Conservation (phyloP, 2,113 vertebrate species). For the Petroica traversi region DNA sequence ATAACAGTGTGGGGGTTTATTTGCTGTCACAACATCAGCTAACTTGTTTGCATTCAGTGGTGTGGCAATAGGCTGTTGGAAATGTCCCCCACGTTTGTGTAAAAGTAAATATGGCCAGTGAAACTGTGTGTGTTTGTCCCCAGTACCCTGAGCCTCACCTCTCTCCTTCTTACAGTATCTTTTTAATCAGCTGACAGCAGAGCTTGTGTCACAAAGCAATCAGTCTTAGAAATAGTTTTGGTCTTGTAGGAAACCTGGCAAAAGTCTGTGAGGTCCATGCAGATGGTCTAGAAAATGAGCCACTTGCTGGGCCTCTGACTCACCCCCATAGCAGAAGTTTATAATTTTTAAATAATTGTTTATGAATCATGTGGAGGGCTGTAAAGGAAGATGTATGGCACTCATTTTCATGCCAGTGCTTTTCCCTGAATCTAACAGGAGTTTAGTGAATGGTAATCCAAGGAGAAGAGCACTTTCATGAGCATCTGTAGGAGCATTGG, state of each 20-base stretch:
- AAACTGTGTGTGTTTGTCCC: not conserved
- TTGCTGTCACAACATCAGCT: not conserved
- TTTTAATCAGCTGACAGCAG: not conserved
- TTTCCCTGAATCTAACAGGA: not conserved
- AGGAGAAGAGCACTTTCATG: not conserved
- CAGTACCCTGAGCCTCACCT: not conserved
- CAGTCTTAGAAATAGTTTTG: not conserved
- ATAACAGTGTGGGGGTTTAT: not conserved
- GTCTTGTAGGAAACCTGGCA: not conserved
- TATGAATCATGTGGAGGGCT: not conserved
- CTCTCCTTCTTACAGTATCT: not conserved
- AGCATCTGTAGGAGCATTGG: not conserved
- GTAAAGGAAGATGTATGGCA: not conserved
- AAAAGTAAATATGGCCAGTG: not conserved
- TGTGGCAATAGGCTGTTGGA: not conserved
- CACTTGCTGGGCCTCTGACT: not conserved
- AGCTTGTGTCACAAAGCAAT: not conserved
- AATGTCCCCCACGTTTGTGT: not conserved
- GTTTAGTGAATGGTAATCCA: not conserved
- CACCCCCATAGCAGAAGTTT: not conserved
- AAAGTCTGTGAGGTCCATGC: not conserved
- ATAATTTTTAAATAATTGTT: not conserved
- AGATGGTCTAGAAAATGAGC: not conserved
- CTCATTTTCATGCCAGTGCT: not conserved
- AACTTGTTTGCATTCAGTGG: not conserved